These are phyloP conservation scores for Meiosimyza platycephala DNA, from an alignment of 2,888 invertebrate genomes.

Conservation along the genomic window DNA sequence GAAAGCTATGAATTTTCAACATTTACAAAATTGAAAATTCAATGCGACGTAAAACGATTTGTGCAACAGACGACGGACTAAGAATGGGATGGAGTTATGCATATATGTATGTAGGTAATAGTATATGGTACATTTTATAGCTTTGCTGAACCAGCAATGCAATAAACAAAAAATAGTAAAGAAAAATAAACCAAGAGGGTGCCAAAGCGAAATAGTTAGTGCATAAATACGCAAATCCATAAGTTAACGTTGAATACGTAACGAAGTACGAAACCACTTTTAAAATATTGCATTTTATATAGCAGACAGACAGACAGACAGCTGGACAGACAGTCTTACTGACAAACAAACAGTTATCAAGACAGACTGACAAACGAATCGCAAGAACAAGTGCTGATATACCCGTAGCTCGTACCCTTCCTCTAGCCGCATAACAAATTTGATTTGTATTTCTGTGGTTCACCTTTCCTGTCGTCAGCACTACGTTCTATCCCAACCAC, in stretches of 20 bases:
- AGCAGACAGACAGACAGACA: constrained; percentile 6
- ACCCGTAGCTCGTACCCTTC: background rate
- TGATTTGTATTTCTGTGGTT: constrained; percentile 65
- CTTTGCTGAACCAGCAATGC: background rate
- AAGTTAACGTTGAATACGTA: constrained; percentile 12
- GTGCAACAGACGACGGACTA: no score
- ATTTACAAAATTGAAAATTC: constrained; percentile 22
- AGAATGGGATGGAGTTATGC: background rate
- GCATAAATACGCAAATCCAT: constrained; percentile 36
- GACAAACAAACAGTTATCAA: constrained; percentile 15
- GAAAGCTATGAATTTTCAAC: constrained; percentile 13
- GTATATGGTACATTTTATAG: background rate
- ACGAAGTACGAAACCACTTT: constrained; percentile 9
- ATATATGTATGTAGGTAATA: background rate
- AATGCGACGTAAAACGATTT: constrained; percentile 16
- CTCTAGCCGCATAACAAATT: constrained; percentile 58
- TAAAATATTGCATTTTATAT: background rate
- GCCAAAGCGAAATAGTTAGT: constrained; percentile 26
- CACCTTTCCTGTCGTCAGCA: constrained; percentile 53
- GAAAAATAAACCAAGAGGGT: background rate
- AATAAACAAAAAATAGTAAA: no score
- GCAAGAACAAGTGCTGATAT: background rate
- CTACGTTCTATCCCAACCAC: constrained; percentile 8
- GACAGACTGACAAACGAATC: constrained; percentile 5
- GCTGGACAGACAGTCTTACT: background rate